Conservation (phyloP, 2,797 vertebrate species). For the Odontamblyopus rebecca region DNA sequence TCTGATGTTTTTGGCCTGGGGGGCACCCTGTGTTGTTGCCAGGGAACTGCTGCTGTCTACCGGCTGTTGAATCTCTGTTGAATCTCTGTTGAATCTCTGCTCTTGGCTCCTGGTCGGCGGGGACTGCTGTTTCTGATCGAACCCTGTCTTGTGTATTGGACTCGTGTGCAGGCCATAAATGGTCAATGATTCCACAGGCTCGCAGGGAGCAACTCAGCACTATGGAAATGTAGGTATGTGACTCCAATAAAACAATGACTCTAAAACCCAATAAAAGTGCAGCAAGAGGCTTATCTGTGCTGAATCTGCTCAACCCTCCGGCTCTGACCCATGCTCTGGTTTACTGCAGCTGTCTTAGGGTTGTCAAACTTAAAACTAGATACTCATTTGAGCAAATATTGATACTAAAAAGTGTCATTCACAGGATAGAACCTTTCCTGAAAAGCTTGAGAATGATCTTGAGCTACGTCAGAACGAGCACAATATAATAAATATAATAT, state of each 20-base stretch:
- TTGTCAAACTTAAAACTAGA: no score
- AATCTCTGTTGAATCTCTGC: slow-evolving; percentile 46
- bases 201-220: slow-evolving; percentile 44
- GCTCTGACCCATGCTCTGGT: slow-evolving; percentile 34
- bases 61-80: slow-evolving; percentile 49
- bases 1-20: slow-evolving; percentile 70
- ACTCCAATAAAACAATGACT: slow-evolving; percentile 53
- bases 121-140: slow-evolving; percentile 63
- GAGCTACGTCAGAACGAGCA: no score
- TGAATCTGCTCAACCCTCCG: slow-evolving; percentile 30
- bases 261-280: slow-evolving; percentile 53
- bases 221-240: slow-evolving; percentile 61
- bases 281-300: slow-evolving; percentile 34
- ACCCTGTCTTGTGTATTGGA: slow-evolving; percentile 28
- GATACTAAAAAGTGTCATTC: no score
- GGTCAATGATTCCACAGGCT: slow-evolving; percentile 68
- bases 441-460: no score
- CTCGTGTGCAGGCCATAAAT: slow-evolving; percentile 66
- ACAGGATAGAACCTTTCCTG: no score
- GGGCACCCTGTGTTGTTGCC: slow-evolving; percentile 69
- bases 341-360: neutral
- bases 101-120: slow-evolving; percentile 57
- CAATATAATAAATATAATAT: no score
- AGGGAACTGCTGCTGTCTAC: slow-evolving; percentile 63
- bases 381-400: no score